Evolutionary conservation across 2,797 vertebrate genomes (phyloP).

Genomic region (Silurus lanzhouensis): DNA sequence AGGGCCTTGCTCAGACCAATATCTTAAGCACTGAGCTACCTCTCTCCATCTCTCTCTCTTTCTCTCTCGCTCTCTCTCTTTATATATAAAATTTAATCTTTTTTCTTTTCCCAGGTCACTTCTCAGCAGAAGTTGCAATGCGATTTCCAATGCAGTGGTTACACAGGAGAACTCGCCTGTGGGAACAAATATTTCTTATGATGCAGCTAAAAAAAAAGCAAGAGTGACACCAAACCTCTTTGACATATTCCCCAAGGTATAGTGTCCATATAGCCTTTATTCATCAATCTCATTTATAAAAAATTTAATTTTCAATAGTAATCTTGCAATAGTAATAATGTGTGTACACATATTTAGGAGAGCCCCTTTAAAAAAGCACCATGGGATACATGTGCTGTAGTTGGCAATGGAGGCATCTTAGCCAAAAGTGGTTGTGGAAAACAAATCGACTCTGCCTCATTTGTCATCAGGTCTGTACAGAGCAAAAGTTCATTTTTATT

Average conservation of each 20-base stretch:
- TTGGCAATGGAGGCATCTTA: conserved; percentile 91
- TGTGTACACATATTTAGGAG: conserved; percentile 57
- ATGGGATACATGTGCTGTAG: conserved; percentile 86
- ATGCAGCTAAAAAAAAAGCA: conserved; percentile 82
- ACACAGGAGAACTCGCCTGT: conserved; percentile 85
- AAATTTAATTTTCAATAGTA: too few species aligned
- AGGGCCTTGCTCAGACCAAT: too few species aligned
- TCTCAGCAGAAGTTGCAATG: conserved; percentile 80
- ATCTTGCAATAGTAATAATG: neutral
- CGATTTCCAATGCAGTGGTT: conserved; percentile 80
- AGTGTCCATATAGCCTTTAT: conserved; percentile 20
- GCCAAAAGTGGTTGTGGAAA: conserved; percentile 84
- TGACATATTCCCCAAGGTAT: conserved; percentile 83
- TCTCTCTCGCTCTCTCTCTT: too few species aligned
- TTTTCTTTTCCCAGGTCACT: conserved; percentile 71
- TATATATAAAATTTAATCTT: neutral
- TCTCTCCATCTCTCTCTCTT: too few species aligned
- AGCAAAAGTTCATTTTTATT: too few species aligned
- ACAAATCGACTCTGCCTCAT: conserved; percentile 83
- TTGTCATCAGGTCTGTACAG: conserved; percentile 84
- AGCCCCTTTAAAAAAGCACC: conserved; percentile 69
- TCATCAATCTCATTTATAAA: neutral
- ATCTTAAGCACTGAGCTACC: too few species aligned
- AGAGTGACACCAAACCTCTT: conserved; percentile 82
- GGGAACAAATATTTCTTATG: conserved; percentile 82